Percentiles rank a stretch among this genome's conserved stretches.
These are phyloP conservation scores for Pleuronectes platessa DNA, from an alignment of 2,113 vertebrate genomes.

Conservation along the genomic window DNA sequence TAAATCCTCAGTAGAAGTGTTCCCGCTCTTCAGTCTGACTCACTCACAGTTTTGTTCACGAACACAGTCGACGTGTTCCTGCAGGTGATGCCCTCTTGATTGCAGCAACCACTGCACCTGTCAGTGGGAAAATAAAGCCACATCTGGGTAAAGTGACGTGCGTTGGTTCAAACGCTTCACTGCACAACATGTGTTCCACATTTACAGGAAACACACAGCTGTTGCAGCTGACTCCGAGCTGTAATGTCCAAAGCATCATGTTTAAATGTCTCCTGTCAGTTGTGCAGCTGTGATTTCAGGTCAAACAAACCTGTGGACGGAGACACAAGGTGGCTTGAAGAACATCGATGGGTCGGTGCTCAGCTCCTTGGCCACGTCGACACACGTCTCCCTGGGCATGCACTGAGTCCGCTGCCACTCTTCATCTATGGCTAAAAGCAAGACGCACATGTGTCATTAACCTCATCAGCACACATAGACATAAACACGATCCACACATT, in stretches of 20 bases:
- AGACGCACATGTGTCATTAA: constrained; percentile 1
- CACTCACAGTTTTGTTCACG: constrained; percentile 93
- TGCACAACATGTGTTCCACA: not conserved
- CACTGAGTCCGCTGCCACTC: constrained; percentile 98
- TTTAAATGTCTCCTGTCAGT: not conserved
- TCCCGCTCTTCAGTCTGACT: no score
- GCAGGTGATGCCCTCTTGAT: constrained; percentile 91
- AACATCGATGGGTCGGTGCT: constrained; percentile 89
- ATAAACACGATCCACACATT: not conserved
- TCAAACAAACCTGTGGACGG: constrained; percentile 85
- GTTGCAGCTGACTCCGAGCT: no score
- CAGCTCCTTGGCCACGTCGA: constrained; percentile 94
- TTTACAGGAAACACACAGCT: not conserved
- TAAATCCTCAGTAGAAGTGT: not conserved
- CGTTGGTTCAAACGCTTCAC: not conserved
- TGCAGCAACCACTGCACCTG: constrained; percentile 96
- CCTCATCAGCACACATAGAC: not conserved
- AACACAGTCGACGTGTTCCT: constrained; percentile 90
- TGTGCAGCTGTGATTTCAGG: not conserved
- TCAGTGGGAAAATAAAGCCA: constrained; percentile 47
- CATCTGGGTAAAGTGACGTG: not conserved
- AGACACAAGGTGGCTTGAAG: constrained; percentile 97
- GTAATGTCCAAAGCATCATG: no score
- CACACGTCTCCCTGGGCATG: constrained; percentile 92
- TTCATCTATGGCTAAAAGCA: constrained; percentile 90